Evolutionary conservation across 1,140 invertebrate species (phyloP), one percentile per base, ranked within the genome.

Genomic region (Ceratoteleas bidentatus): DNA sequence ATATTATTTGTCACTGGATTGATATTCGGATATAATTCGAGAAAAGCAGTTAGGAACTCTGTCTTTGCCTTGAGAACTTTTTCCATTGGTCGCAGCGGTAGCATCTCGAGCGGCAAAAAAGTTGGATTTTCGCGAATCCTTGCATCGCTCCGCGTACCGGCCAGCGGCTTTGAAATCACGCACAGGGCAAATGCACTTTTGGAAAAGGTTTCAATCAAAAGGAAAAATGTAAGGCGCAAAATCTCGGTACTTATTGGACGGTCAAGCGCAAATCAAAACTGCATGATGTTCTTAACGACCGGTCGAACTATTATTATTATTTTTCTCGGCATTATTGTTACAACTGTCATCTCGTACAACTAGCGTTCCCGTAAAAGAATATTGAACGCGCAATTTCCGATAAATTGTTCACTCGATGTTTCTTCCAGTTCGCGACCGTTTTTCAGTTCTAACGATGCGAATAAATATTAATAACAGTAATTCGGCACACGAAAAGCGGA

Each of bases 1-100:
- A n/a, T n/a, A n/a, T n/a, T n/a, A n/a, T n/a, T n/a, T n/a, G n/a
- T n/a, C n/a, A n/a, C n/a, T n/a, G n/a, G n/a, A n/a, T n/a, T n/a
- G n/a, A n/a, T n/a, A n/a, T n/a, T n/a, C n/a, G n/a, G n/a, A n/a
- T n/a, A 53, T 61, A 78, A 78, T 78, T 78, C 53, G 60, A 56
- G 40, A 47, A 69, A 70, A 78, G 47, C 65, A 72, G 40, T 70
- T 43, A 65, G 60, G 75, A 72, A 65, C 38, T 56, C 16, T 70
- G 64, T 38, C 13, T n/a, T n/a, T n/a, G 13, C 11, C 49, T 43
- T 34, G 49, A 40, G 11, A n/a, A 34, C 64, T 62, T 77, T 77
- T 77, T 77, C 50, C 54, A n/a, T 56, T 34, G 33, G n/a, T 11
- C 13, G 57, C 49, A 50, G 34, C 62, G 40, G 33, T 62, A 60